phyloP scores from a whole-genome alignment of 1,140 invertebrate species.

The Calephelis virginiensis region DNA sequence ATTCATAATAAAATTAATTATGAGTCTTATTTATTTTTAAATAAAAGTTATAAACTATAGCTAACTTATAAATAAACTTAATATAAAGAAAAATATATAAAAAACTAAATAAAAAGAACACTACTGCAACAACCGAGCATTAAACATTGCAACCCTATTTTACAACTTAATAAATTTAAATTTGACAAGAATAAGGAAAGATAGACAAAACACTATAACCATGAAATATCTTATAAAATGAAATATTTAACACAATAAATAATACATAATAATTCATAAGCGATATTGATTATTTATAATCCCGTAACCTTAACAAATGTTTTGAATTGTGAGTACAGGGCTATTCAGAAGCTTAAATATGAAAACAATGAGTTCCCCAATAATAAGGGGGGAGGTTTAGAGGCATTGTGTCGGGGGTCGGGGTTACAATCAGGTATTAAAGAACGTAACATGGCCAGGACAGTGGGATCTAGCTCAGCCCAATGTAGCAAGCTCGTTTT shows the following conservation, averaged over 20 bases:
- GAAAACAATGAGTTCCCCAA: constrained; percentile 70
- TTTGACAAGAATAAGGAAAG: no score
- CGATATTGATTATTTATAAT: constrained; percentile 32
- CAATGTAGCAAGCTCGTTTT: constrained; percentile 56
- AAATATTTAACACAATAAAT: background rate
- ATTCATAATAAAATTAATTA: no score
- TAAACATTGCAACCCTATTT: no score
- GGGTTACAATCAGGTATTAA: constrained; percentile 59
- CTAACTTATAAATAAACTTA: no score
- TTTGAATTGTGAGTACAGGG: constrained; percentile 36
- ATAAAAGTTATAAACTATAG: no score
- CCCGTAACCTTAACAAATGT: constrained; percentile 34
- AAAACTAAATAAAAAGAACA: no score
- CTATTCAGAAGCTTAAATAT: constrained; percentile 64
- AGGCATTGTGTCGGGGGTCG: constrained; percentile 50
- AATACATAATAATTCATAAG: constrained; percentile 1
- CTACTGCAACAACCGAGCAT: no score
- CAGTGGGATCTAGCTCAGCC: constrained; percentile 55
- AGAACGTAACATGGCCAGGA: constrained; percentile 51
- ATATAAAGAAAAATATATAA: no score
- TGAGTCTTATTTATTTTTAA: no score
- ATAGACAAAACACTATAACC: background rate
- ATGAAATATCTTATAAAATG: background rate
- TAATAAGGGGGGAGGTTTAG: constrained; percentile 75
- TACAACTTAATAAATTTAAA: no score